Evolutionary conservation across 1,140 invertebrate genomes (phyloP), one percentile per base, ranked within the genome.

Genomic region (Platyscapa corneri): DNA sequence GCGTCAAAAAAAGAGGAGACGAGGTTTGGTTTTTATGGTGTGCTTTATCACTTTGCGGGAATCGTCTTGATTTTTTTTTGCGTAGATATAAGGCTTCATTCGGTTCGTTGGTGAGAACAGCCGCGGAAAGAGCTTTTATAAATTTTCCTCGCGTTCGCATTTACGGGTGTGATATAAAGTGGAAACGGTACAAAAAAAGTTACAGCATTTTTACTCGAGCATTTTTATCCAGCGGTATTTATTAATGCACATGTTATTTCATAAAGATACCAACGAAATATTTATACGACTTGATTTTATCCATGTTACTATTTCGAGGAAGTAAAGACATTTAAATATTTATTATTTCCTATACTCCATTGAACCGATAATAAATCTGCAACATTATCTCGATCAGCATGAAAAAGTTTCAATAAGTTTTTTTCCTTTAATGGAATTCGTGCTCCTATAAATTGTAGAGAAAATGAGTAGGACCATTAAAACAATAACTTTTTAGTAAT

Each of bases 291-390:
- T 70, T 16, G 32, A 37, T 37, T 70, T 70, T 39, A 42, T 74
- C 70, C 70, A 10, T 32, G 37, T n/a, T 74, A 42, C 70, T 39
- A 8, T 74, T 42, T 74, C 67, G 27, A 42, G 70, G 37, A 42
- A n/a, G 37, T 42, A 74, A 74, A 74, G 70, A n/a, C 70, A 74
- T 42, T 74, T 74, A 74, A 74, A 74, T 42, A 39, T 74, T 74
- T 74, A 74, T 74, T 74, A 74, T 74, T 74, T 74, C 39, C 39
- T 42, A 42, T 34, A 32, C 20, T 42, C 20, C 27, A 42, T 74
- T 10, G 70, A 74, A 42, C 37, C 37, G 70, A 74, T 74, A 42
- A 74, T 74, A 74, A 74, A 74, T 74, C 70, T 42, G 37, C 37
- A n/a, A n/a, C 37, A 74, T 74, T 74, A 74, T 74, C 39, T 39